A percentile compares a stretch with the other conserved stretches of the same genome.
These are phyloP conservation scores for Formicarius rufipectus DNA, from an alignment of 2,113 vertebrate genomes.

Conservation along the genomic window DNA sequence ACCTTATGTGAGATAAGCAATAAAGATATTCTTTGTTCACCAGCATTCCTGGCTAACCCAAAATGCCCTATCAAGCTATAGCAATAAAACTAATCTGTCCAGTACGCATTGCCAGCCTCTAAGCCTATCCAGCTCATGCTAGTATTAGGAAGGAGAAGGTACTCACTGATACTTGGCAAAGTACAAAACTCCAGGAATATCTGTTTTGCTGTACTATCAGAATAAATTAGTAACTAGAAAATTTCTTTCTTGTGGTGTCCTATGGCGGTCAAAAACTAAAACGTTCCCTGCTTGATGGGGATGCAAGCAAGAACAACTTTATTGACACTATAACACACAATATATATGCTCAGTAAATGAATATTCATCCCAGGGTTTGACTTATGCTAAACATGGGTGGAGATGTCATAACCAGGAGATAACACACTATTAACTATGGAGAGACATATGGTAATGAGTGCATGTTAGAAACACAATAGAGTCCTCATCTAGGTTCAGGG, in stretches of 20 bases:
- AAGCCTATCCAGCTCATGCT: not conserved
- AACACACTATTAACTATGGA: too few relatives aligned
- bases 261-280: too few relatives aligned
- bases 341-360: too few relatives aligned
- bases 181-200: not conserved
- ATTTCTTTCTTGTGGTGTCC: not conserved
- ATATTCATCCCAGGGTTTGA: too few relatives aligned
- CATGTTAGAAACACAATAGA: too few relatives aligned
- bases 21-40: not conserved
- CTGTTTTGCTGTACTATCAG: not conserved
- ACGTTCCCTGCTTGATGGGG: too few relatives aligned
- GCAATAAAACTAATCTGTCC: not conserved
- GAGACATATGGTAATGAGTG: too few relatives aligned
- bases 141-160: not conserved
- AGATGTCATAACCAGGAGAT: too few relatives aligned
- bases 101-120: not conserved
- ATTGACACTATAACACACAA: too few relatives aligned
- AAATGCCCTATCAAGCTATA: not conserved
- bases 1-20: not conserved
- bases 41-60: not conserved
- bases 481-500: too few relatives aligned
- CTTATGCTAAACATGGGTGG: too few relatives aligned
- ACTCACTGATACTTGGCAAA: not conserved
- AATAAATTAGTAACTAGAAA: slow-evolving; percentile 20
- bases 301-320: too few relatives aligned